These are phyloP conservation scores for Sweltsa coloradensis DNA, from an alignment of 1,140 invertebrate genomes.

Conservation along the genomic window DNA sequence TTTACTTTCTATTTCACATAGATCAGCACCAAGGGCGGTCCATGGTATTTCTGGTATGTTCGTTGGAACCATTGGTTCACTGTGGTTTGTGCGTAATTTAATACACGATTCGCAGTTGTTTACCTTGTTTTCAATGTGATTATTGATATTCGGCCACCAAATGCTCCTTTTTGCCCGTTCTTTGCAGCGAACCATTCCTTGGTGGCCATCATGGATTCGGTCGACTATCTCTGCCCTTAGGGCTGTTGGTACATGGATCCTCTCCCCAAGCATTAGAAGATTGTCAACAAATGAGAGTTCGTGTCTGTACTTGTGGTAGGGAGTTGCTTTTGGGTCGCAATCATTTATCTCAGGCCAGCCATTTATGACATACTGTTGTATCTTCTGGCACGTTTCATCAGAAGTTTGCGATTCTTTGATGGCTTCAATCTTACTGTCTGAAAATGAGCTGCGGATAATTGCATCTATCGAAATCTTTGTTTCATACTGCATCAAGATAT, in stretches of 20 bases:
- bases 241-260: not conserved
- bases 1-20: not conserved
- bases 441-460: not conserved
- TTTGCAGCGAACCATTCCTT: not conserved
- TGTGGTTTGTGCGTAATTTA: not conserved
- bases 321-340: not conserved
- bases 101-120: not conserved
- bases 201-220: slow-evolving; percentile 3
- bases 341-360: not conserved
- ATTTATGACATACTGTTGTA: not conserved
- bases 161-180: not conserved
- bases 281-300: too few relatives aligned
- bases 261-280: not conserved
- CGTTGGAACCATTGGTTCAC: not conserved
- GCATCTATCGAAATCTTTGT: not conserved
- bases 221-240: not conserved
- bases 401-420: not conserved
- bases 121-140: not conserved
- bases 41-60: not conserved
- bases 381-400: not conserved
- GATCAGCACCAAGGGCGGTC: not conserved
- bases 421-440: not conserved
- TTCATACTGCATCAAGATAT: too few relatives aligned
- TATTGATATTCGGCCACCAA: slow-evolving; percentile 1
- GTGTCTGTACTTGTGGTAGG: slow-evolving; percentile 2